A percentile compares a stretch with the other conserved stretches of the same genome.
Conservation (phyloP, 2,113 vertebrate genomes). For the Eubucco bourcierii region DNA sequence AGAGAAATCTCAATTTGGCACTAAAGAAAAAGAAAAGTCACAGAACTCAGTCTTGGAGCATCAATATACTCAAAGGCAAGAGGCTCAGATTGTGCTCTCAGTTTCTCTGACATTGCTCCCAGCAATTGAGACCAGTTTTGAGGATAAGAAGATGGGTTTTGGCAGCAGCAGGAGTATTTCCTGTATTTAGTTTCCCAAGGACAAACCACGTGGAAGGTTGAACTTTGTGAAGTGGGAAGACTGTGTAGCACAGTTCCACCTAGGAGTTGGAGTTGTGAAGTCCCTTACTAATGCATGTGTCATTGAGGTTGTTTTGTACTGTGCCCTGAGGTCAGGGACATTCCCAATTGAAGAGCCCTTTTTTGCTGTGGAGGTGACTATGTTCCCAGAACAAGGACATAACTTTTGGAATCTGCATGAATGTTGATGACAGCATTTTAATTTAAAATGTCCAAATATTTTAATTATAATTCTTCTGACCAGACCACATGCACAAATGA, state of each 20-base stretch:
- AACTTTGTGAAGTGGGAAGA: background rate
- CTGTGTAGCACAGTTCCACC: background rate
- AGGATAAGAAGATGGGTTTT: background rate
- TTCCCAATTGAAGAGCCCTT: background rate
- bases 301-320: background rate
- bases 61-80: background rate
- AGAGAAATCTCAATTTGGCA: background rate
- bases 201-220: background rate
- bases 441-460: background rate
- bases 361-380: background rate
- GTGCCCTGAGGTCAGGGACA: background rate
- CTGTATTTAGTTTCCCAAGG: background rate
- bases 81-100: background rate
- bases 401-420: background rate
- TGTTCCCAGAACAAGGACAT: background rate
- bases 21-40: background rate
- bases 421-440: background rate
- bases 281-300: fast-evolving
- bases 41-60: background rate
- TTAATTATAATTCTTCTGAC: background rate
- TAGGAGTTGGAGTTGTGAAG: background rate
- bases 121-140: background rate
- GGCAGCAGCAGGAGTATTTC: background rate
- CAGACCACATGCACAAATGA: fast-evolving
- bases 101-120: background rate